Evolutionary conservation across 2,888 invertebrate genomes (phyloP).

Genomic region (Hydrotaea cyrtoneurina): DNA sequence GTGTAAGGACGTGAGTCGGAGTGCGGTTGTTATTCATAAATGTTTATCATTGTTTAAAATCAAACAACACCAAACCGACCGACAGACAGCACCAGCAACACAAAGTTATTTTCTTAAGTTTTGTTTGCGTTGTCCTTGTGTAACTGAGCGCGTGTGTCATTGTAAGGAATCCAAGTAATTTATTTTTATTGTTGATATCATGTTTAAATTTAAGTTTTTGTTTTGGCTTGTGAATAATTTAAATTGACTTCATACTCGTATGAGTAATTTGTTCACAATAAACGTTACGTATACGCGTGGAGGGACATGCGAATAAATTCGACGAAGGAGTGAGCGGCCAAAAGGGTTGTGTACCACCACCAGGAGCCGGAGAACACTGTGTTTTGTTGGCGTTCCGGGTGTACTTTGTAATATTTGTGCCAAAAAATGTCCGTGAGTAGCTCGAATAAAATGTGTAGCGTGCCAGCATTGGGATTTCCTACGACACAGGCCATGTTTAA

Average conservation of each 20-base stretch:
- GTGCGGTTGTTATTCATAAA: constrained; percentile 40
- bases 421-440: neutral
- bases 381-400: neutral
- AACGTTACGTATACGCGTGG: constrained; percentile 10
- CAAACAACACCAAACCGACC: constrained; percentile 20
- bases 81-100: neutral
- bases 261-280: constrained; percentile 27
- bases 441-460: neutral
- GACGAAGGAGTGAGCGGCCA: neutral
- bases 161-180: constrained; percentile 10
- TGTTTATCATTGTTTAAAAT: constrained; percentile 48
- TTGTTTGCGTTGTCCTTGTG: neutral
- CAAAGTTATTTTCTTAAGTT: neutral
- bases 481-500: neutral
- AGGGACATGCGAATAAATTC: neutral
- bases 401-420: neutral
- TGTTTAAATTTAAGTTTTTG: constrained; percentile 21
- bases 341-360: neutral
- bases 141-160: neutral
- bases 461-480: neutral
- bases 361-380: neutral
- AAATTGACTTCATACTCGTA: constrained; percentile 12
- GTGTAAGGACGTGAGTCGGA: neutral
- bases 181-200: constrained; percentile 33
- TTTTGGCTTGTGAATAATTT: constrained; percentile 4